A percentile compares a stretch with the other conserved stretches of the same genome.
phyloP scores from a whole-genome alignment of 2,797 vertebrate genomes.

The Hippoglossus hippoglossus region DNA sequence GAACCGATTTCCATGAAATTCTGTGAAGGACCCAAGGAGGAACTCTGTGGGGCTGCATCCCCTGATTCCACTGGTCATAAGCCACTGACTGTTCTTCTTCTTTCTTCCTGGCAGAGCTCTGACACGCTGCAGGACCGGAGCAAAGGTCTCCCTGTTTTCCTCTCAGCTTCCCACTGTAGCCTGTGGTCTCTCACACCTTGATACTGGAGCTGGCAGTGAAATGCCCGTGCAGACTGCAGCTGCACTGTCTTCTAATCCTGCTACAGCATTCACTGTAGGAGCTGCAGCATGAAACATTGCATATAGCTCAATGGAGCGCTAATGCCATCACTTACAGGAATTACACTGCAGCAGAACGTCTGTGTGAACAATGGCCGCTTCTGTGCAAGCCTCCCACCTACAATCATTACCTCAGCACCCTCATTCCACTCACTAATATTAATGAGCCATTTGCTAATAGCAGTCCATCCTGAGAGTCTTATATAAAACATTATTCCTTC shows the following conservation, averaged over 20 bases:
- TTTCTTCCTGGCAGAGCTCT: neutral
- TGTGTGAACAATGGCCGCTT: slow-evolving; percentile 48
- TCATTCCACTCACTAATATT: slow-evolving; percentile 43
- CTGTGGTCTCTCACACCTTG: too few species aligned
- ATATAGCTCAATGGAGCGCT: slow-evolving; percentile 38
- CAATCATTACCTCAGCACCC: slow-evolving; percentile 53
- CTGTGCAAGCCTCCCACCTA: slow-evolving; percentile 61
- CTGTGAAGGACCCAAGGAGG: too few species aligned
- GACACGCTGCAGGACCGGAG: slow-evolving; percentile 12
- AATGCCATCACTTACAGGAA: slow-evolving; percentile 73
- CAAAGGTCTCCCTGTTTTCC: slow-evolving; percentile 26
- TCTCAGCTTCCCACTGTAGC: too few species aligned
- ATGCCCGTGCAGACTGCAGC: neutral
- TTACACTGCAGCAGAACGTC: slow-evolving; percentile 52
- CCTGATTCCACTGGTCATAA: too few species aligned
- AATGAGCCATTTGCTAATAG: slow-evolving; percentile 66
- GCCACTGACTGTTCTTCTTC: too few species aligned
- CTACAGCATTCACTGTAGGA: slow-evolving; percentile 18
- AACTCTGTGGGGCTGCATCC: too few species aligned
- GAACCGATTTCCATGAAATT: too few species aligned
- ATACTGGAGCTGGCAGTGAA: neutral
- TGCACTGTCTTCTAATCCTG: slow-evolving; percentile 5
- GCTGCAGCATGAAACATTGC: slow-evolving; percentile 26
- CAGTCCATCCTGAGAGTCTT: slow-evolving; percentile 41
- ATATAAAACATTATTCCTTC: slow-evolving; percentile 35